Conservation (phyloP, 2,888 invertebrate genomes). For the Melinaea marsaeus region DNA sequence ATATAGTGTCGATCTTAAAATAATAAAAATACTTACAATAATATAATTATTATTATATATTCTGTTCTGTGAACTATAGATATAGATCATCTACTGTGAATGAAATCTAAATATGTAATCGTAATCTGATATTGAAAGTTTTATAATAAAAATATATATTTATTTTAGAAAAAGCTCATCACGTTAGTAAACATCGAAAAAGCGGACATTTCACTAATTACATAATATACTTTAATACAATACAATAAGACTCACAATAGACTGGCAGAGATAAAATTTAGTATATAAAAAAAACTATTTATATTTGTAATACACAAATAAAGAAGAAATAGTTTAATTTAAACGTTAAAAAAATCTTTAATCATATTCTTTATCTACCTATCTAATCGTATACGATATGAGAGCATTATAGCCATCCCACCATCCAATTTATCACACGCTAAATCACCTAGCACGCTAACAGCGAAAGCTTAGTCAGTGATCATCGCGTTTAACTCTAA, state of each 20-base stretch:
- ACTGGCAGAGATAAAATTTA: background rate
- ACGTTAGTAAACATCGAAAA: conserved; percentile 1
- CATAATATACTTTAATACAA: background rate
- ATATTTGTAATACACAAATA: background rate
- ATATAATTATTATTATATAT: too few relatives aligned
- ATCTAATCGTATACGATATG: conserved; percentile 30
- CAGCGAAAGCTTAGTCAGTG: too few relatives aligned
- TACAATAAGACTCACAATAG: background rate
- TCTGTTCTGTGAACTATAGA: too few relatives aligned
- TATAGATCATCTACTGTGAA: too few relatives aligned
- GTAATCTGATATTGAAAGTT: too few relatives aligned
- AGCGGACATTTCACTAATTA: background rate
- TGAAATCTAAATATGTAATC: too few relatives aligned
- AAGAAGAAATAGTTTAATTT: background rate
- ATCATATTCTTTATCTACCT: conserved; percentile 17
- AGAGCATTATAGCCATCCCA: conserved; percentile 10
- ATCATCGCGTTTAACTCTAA: too few relatives aligned
- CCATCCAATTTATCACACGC: background rate
- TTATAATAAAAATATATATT: background rate
- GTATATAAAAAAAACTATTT: too few relatives aligned
- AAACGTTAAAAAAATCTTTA: background rate
- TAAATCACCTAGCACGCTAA: too few relatives aligned
- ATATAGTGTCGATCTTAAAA: too few relatives aligned
- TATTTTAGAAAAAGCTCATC: conserved; percentile 6
- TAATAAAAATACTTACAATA: too few relatives aligned